Percentiles rank a stretch among this genome's conserved stretches.
phyloP scores from a whole-genome alignment of 2,113 vertebrate genomes.

The Thinocorus orbignyianus region DNA sequence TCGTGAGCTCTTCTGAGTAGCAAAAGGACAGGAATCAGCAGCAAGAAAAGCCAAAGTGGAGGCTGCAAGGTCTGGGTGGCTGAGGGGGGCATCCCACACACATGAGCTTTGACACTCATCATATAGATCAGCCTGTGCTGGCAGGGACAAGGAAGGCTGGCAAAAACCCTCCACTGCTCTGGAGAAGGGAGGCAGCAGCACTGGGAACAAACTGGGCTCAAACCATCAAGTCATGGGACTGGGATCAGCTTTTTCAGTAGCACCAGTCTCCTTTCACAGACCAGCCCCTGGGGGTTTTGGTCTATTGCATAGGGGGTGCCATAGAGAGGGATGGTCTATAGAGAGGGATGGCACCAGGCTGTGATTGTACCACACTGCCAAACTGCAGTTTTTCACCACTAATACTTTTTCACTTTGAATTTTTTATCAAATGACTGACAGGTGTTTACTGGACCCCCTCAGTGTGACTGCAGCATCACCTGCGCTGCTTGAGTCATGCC shows the following conservation, averaged over 20 bases:
- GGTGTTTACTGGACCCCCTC: background rate
- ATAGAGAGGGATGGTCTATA: too few species aligned
- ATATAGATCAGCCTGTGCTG: background rate
- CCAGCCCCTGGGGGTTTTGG: background rate
- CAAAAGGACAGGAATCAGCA: background rate
- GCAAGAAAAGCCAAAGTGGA: background rate
- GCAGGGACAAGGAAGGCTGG: background rate
- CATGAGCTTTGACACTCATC: background rate
- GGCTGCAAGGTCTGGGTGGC: background rate
- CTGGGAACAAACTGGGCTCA: background rate
- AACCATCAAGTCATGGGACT: background rate
- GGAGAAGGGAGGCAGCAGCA: background rate
- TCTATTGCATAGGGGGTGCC: background rate
- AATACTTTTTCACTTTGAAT: background rate
- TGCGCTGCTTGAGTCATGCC: background rate
- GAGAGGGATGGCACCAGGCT: background rate
- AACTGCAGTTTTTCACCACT: background rate
- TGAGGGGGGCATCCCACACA: accelerated
- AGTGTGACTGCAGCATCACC: background rate
- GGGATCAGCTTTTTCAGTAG: background rate
- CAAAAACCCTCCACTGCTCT: background rate
- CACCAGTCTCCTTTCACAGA: background rate
- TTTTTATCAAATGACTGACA: background rate
- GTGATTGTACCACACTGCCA: background rate
- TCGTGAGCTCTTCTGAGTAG: background rate